These are phyloP conservation scores for Rhegmatorhina hoffmannsi DNA, from an alignment of 2,113 vertebrate species.

Conservation along the genomic window DNA sequence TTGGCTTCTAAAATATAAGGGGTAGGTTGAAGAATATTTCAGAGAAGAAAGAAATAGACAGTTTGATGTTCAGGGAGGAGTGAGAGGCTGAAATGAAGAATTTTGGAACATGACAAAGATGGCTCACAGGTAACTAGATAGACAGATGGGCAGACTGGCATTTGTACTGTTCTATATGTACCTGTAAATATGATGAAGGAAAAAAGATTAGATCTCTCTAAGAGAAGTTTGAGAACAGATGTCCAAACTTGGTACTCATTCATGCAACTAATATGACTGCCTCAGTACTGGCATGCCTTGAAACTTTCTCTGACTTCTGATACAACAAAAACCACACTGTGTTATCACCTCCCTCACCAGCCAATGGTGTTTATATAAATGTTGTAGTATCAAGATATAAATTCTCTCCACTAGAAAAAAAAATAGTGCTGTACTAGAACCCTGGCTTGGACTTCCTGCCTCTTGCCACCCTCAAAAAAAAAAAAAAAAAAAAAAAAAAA, in stretches of 20 bases:
- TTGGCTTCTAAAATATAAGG: background rate
- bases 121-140: background rate
- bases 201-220: background rate
- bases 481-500: too few species aligned
- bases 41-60: background rate
- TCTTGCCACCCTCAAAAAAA: accelerated
- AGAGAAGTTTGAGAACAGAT: background rate
- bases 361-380: background rate
- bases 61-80: background rate
- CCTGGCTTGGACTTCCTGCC: background rate
- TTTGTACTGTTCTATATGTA: background rate
- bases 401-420: background rate
- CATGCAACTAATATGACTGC: background rate
- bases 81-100: background rate
- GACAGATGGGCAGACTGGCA: background rate
- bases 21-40: background rate
- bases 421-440: background rate
- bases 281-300: background rate
- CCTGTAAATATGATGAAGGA: background rate
- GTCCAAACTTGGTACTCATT: background rate
- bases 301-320: background rate
- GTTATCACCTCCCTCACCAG: background rate
- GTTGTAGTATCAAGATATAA: background rate
- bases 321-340: background rate
- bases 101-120: background rate